Percentiles rank a stretch among this genome's conserved stretches.
phyloP scores from a whole-genome alignment of 1,140 invertebrate genomes.

The Linepithema humile region DNA sequence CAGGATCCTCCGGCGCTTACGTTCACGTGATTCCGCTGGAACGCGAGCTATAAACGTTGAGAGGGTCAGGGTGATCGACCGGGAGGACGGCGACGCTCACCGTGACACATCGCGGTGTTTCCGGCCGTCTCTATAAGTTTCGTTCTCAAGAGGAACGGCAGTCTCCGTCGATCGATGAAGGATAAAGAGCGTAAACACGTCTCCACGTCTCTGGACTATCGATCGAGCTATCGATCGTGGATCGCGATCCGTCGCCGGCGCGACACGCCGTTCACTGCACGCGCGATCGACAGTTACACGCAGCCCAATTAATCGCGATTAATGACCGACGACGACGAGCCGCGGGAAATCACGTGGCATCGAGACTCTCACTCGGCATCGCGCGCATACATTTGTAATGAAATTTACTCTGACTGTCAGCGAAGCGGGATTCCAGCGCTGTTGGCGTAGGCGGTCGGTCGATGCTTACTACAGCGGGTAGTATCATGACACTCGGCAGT shows the following conservation, averaged over 20 bases:
- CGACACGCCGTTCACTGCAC: background rate
- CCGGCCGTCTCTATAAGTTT: background rate
- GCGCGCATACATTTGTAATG: slow-evolving; percentile 24
- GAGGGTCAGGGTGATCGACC: slow-evolving; percentile 67
- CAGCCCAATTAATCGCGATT: background rate
- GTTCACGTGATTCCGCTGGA: slow-evolving; percentile 30
- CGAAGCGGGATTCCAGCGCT: slow-evolving; percentile 7
- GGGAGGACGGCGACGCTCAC: background rate
- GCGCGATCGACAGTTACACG: slow-evolving; percentile 3
- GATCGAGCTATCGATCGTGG: background rate
- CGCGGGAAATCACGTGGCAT: slow-evolving; percentile 30
- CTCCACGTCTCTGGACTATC: background rate
- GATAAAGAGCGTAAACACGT: background rate
- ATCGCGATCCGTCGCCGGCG: background rate
- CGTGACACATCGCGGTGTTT: slow-evolving; percentile 4
- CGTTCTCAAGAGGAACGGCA: background rate
- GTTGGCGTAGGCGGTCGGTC: background rate
- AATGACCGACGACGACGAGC: slow-evolving; percentile 44
- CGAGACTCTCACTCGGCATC: slow-evolving; percentile 7
- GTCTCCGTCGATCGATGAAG: background rate
- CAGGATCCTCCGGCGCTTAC: background rate
- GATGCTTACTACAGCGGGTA: slow-evolving; percentile 37
- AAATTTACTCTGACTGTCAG: slow-evolving; percentile 18
- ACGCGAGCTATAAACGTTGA: slow-evolving; percentile 27
- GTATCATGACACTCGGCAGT: slow-evolving; percentile 25